Percentiles rank a stretch among this genome's conserved stretches.
phyloP scores from a whole-genome alignment of 2,888 invertebrate genomes.

The Hypomecis atomaria region DNA sequence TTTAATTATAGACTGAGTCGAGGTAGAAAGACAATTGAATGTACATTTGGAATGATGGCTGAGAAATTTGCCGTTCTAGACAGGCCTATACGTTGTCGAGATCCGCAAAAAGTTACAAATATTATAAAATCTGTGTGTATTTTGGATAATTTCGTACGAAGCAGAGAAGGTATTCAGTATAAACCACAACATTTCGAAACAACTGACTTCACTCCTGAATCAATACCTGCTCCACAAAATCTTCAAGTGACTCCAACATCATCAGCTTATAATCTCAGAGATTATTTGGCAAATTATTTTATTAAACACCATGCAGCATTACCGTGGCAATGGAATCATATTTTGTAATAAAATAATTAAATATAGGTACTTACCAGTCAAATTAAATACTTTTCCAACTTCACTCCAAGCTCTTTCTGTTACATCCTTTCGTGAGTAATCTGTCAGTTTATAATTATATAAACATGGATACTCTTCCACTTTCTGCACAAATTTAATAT shows the following conservation, averaged over 20 bases:
- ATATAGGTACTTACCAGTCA: constrained; percentile 16
- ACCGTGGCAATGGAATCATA: too few relatives aligned
- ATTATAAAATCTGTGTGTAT: too few relatives aligned
- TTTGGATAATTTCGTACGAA: too few relatives aligned
- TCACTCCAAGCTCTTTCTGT: constrained; percentile 16
- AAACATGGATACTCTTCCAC: background rate
- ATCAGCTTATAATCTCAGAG: constrained; percentile 8
- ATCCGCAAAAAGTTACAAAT: too few relatives aligned
- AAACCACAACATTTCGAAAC: too few relatives aligned
- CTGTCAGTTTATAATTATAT: constrained; percentile 3
- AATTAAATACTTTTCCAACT: constrained; percentile 15
- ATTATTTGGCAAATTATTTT: constrained; percentile 14
- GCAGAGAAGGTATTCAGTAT: too few relatives aligned
- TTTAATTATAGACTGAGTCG: too few relatives aligned
- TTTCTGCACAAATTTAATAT: constrained; percentile 7
- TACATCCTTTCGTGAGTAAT: background rate
- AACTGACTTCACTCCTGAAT: background rate
- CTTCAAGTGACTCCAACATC: constrained; percentile 19
- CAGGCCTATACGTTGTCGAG: too few relatives aligned
- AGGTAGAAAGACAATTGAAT: too few relatives aligned
- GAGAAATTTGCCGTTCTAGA: too few relatives aligned
- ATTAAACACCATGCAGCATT: too few relatives aligned
- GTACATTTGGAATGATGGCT: too few relatives aligned
- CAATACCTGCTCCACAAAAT: constrained; percentile 31
- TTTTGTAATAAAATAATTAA: constrained; percentile 3